Conservation (phyloP, 2,113 vertebrate species). For the Felis chaus region DNA sequence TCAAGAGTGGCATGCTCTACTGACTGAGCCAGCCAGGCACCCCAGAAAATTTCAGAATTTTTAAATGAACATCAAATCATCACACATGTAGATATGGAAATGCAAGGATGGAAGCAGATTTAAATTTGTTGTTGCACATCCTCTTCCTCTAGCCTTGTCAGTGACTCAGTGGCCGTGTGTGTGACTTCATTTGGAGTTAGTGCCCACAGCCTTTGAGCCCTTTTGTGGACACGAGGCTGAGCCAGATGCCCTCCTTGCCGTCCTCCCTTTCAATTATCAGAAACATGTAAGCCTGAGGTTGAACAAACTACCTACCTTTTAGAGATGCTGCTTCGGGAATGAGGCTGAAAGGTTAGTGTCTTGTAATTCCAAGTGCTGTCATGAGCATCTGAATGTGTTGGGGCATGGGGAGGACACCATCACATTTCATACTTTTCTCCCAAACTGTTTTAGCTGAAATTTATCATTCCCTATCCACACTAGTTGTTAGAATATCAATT, state of each 20-base stretch:
- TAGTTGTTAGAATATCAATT: not conserved
- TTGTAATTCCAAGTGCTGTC: not conserved
- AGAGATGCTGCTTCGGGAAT: not conserved
- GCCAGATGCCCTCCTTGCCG: not conserved
- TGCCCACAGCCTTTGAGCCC: not conserved
- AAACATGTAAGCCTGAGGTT: not conserved
- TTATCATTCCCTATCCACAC: not conserved
- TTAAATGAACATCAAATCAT: not conserved
- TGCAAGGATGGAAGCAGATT: not conserved
- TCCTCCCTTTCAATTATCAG: not conserved
- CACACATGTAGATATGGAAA: not conserved
- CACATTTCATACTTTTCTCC: not conserved
- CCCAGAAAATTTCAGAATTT: not conserved
- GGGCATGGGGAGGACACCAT: not conserved
- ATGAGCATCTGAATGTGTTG: not conserved
- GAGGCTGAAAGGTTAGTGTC: not conserved
- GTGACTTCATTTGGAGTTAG: not conserved
- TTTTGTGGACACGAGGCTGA: not conserved
- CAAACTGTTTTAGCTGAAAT: not conserved
- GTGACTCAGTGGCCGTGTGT: not conserved
- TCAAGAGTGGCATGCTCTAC: not conserved
- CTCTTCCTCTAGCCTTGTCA: not conserved
- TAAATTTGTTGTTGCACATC: not conserved
- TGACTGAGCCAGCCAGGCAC: not conserved
- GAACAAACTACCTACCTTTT: not conserved